Conservation (phyloP, 2,888 invertebrate species). For the Cotesia congregata region DNA sequence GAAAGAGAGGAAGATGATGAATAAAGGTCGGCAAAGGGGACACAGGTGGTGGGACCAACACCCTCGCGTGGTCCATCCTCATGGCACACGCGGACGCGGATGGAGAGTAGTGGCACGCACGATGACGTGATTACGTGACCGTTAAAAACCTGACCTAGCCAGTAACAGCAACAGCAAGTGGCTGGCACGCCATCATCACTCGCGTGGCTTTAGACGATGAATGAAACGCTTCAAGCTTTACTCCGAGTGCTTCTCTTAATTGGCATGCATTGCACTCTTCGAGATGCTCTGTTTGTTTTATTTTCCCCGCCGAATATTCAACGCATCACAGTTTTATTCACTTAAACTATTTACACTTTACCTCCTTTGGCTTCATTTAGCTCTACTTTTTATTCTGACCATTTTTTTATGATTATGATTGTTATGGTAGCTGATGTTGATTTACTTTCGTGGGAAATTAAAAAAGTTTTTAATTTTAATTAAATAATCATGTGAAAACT, state of each 20-base stretch:
- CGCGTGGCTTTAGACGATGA: constrained; percentile 40
- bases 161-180: constrained; percentile 43
- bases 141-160: constrained; percentile 67
- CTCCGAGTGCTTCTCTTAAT: constrained; percentile 21
- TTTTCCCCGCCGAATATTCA: background rate
- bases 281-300: background rate
- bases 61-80: constrained; percentile 62
- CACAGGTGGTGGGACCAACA: constrained; percentile 32
- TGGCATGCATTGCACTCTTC: constrained; percentile 3
- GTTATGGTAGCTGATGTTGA: too few relatives aligned
- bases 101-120: constrained; percentile 55
- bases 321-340: too few relatives aligned
- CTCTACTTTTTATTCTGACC: too few relatives aligned
- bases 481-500: too few relatives aligned
- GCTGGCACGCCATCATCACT: constrained; percentile 49
- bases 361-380: too few relatives aligned
- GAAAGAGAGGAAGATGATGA: background rate
- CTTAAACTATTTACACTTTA: too few relatives aligned
- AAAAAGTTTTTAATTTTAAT: too few relatives aligned
- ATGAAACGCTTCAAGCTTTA: constrained; percentile 39
- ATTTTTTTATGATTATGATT: too few relatives aligned
- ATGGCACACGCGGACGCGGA: constrained; percentile 28
- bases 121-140: constrained; percentile 67
- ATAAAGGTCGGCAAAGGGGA: background rate
- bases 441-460: too few relatives aligned